Conservation (phyloP, 2,797 vertebrate species). For the Microctenopoma stevenorrisi region DNA sequence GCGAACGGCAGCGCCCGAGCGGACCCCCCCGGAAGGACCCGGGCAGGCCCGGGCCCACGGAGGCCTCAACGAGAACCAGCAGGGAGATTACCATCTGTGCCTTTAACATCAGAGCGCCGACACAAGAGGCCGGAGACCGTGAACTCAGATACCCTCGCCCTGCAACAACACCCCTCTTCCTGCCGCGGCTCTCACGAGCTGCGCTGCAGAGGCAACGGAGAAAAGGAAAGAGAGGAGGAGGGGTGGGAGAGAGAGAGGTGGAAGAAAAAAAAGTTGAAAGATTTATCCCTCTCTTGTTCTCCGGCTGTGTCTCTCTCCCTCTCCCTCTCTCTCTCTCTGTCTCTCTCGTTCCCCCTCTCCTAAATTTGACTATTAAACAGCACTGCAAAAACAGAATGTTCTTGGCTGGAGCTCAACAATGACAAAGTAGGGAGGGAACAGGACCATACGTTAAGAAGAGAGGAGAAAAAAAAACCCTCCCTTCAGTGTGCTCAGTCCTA, state of each 20-base stretch:
- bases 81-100: constrained; percentile 64
- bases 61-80: constrained; percentile 58
- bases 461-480: constrained; percentile 42
- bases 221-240: constrained; percentile 22
- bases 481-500: constrained; percentile 48
- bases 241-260: neutral
- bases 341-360: constrained; percentile 68
- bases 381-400: constrained; percentile 85
- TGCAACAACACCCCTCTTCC: constrained; percentile 70
- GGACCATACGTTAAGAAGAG: constrained; percentile 76
- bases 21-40: constrained; percentile 43
- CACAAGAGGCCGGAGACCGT: constrained; percentile 60
- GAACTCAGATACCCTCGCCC: constrained; percentile 79
- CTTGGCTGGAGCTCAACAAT: constrained; percentile 84
- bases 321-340: constrained; percentile 64
- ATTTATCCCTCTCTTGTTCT: constrained; percentile 78
- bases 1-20: constrained; percentile 21
- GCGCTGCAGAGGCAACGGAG: constrained; percentile 50
- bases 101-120: constrained; percentile 53
- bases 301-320: constrained; percentile 61
- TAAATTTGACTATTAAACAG: constrained; percentile 84
- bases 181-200: constrained; percentile 65
- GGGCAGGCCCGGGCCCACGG: constrained; percentile 44
- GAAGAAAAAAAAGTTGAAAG: constrained; percentile 59
- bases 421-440: constrained; percentile 78